Conservation (phyloP, 30 jellyfish, hydroid and myxozoan genomes). For the Hydractinia echinata region DNA sequence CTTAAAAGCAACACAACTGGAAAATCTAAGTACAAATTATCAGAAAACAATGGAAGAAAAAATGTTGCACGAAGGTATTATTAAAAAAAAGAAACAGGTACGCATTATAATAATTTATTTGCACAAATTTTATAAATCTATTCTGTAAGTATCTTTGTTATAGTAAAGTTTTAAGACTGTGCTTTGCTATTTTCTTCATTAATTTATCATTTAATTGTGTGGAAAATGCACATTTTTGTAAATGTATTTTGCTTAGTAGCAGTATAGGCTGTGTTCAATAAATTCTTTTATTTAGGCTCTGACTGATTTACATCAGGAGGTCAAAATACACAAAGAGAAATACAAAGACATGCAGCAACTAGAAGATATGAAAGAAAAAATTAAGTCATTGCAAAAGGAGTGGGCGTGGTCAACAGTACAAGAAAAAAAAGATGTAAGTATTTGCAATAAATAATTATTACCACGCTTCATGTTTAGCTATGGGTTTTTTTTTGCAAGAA, state of each 20-base stretch:
- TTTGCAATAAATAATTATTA: background rate
- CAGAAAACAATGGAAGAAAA: constrained; percentile 58
- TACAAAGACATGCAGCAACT: constrained; percentile 84
- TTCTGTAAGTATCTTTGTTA: background rate
- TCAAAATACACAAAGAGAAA: constrained; percentile 74
- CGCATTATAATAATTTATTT: background rate
- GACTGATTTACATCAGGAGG: constrained; percentile 79
- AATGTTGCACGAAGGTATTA: constrained; percentile 34
- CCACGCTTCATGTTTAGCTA: too few species aligned
- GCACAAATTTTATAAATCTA: too few species aligned
- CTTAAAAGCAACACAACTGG: constrained; percentile 97
- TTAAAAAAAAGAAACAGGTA: constrained; percentile 76
- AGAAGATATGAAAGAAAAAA: constrained; percentile 74
- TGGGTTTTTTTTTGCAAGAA: too few species aligned
- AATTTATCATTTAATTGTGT: too few species aligned
- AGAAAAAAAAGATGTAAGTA: constrained; percentile 56
- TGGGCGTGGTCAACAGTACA: constrained; percentile 81
- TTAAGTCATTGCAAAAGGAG: constrained; percentile 55
- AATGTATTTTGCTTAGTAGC: too few species aligned
- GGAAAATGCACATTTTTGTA: too few species aligned
- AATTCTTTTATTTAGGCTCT: constrained; percentile 38
- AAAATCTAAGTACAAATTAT: constrained; percentile 78
- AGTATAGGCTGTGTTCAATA: background rate
- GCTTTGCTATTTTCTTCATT: too few species aligned
- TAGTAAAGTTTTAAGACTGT: too few species aligned